These are phyloP conservation scores for Percopsis transmontana DNA, from an alignment of 2,113 vertebrate genomes.

Conservation along the genomic window DNA sequence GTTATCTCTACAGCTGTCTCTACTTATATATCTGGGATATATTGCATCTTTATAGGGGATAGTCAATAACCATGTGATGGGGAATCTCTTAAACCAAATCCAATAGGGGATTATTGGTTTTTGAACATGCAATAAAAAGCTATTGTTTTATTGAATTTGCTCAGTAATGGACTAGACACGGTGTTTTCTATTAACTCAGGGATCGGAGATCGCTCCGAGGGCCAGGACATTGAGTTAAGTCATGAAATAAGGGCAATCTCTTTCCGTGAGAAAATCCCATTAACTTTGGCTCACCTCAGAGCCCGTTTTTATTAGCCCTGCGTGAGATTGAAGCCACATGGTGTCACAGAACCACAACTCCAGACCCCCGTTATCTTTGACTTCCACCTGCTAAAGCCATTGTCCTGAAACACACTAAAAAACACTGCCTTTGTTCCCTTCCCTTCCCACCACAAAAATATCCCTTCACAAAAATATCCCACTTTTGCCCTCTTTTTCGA, in stretches of 20 bases:
- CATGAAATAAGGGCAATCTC: slow-evolving; percentile 70
- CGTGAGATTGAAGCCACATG: slow-evolving; percentile 75
- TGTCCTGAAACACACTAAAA: slow-evolving; percentile 50
- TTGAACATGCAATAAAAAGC: slow-evolving; percentile 77
- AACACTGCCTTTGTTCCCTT: slow-evolving; percentile 54
- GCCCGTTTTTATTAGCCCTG: slow-evolving; percentile 66
- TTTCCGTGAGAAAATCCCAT: slow-evolving; percentile 75
- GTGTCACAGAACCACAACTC: slow-evolving; percentile 66
- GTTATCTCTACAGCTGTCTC: slow-evolving; percentile 44
- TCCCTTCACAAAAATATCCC: neutral
- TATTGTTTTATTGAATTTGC: slow-evolving; percentile 74
- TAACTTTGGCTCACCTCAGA: slow-evolving; percentile 71
- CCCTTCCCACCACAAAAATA: neutral
- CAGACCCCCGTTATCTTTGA: slow-evolving; percentile 67
- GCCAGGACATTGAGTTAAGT: slow-evolving; percentile 65
- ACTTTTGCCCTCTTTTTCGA: neutral
- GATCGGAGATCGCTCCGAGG: slow-evolving; percentile 66
- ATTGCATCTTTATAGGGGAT: slow-evolving; percentile 30
- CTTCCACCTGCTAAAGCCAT: slow-evolving; percentile 76
- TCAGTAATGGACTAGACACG: slow-evolving; percentile 63
- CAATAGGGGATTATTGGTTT: slow-evolving; percentile 71
- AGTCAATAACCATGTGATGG: slow-evolving; percentile 60
- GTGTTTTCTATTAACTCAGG: slow-evolving; percentile 72
- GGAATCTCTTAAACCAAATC: slow-evolving; percentile 66
- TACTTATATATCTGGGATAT: slow-evolving; percentile 36